Evolutionary conservation across 1,140 invertebrate species (phyloP).

Genomic region (Zaprionus ornatus): DNA sequence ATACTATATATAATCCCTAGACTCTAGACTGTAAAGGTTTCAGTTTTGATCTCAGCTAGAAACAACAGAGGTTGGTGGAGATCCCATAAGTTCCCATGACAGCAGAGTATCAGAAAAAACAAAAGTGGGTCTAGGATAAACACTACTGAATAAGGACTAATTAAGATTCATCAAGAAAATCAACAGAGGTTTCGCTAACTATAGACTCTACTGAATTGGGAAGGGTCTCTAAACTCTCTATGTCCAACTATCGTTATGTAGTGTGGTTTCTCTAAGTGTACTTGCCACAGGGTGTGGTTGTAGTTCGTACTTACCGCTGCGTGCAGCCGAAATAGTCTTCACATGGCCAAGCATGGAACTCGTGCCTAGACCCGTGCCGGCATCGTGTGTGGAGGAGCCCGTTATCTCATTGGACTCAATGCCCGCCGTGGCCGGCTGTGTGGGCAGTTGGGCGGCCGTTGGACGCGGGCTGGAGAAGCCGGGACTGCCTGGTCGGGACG

Average conservation of each 20-base stretch:
- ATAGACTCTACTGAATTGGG: too few species aligned
- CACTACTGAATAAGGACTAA: too few species aligned
- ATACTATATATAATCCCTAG: too few species aligned
- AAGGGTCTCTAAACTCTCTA: too few species aligned
- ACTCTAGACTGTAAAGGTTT: not conserved
- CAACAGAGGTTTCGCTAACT: not conserved
- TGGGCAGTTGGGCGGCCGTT: slow-evolving; percentile 52
- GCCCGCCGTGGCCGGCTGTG: slow-evolving; percentile 60
- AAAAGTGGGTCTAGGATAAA: too few species aligned
- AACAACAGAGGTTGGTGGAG: too few species aligned
- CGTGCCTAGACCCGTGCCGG: slow-evolving; percentile 3
- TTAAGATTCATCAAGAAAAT: not conserved
- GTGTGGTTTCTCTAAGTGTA: slow-evolving; percentile 21
- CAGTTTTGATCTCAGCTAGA: not conserved
- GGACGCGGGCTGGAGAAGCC: slow-evolving; percentile 24
- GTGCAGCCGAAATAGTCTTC: slow-evolving; percentile 81
- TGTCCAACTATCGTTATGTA: slow-evolving; percentile 25
- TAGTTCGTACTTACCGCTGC: slow-evolving; percentile 69
- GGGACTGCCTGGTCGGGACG: slow-evolving; percentile 27
- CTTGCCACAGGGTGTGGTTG: slow-evolving; percentile 19
- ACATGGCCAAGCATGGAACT: slow-evolving; percentile 54
- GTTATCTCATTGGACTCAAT: slow-evolving; percentile 82
- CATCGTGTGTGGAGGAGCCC: slow-evolving; percentile 67
- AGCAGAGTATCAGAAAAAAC: too few species aligned
- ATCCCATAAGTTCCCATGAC: too few species aligned